phyloP scores from a whole-genome alignment of 2,113 vertebrate species.

The Xiphophorus maculatus region DNA sequence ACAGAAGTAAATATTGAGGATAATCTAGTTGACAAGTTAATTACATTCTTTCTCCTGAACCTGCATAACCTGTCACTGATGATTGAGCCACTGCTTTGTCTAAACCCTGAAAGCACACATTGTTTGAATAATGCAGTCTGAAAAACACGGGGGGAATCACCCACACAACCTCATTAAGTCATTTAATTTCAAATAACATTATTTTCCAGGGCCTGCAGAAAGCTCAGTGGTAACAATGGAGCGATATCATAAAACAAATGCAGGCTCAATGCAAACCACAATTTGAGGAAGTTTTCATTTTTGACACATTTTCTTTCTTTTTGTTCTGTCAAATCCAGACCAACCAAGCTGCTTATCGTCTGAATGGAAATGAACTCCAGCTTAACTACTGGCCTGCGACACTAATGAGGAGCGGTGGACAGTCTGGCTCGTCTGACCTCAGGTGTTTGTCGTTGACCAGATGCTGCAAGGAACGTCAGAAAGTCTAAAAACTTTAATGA shows the following conservation, averaged over 20 bases:
- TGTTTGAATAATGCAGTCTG: constrained; percentile 3
- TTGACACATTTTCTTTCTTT: neutral
- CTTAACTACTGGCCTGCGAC: neutral
- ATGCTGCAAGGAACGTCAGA: too few species aligned
- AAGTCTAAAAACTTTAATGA: neutral
- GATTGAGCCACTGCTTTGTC: constrained; percentile 12
- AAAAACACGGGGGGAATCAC: neutral
- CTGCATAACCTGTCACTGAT: constrained; percentile 15
- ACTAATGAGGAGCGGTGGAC: neutral
- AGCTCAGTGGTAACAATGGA: neutral
- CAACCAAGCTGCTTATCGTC: too few species aligned
- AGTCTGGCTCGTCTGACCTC: neutral
- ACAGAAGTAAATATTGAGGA: neutral
- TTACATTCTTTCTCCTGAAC: constrained; percentile 7
- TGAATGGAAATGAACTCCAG: too few species aligned
- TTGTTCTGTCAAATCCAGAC: too few species aligned
- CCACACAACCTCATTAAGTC: constrained; percentile 15
- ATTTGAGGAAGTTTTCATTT: constrained; percentile 14
- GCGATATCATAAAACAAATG: constrained; percentile 12
- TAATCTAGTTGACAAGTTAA: constrained; percentile 13
- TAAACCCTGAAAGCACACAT: neutral
- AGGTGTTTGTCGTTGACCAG: neutral
- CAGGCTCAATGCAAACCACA: neutral
- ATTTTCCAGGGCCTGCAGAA: neutral
- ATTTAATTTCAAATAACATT: constrained; percentile 4